These are phyloP conservation scores for Zonitis immaculata DNA, from an alignment of 2,888 invertebrate genomes.

Conservation along the genomic window DNA sequence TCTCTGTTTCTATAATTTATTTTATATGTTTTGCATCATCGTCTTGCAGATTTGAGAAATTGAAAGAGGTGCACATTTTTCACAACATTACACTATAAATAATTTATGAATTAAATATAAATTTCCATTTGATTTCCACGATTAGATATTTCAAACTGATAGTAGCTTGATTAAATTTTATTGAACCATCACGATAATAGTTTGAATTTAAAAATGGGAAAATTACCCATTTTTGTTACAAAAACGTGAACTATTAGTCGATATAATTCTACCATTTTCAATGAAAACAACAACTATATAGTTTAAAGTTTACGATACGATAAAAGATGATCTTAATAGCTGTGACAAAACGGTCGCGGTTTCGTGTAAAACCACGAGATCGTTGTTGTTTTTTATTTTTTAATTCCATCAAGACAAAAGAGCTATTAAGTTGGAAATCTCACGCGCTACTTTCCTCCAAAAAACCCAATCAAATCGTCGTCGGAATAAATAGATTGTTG, in stretches of 20 bases:
- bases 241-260: slow-evolving; percentile 21
- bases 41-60: too few species aligned
- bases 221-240: slow-evolving; percentile 12
- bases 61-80: background rate
- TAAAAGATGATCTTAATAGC: slow-evolving; percentile 14
- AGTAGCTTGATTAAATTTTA: slow-evolving; percentile 16
- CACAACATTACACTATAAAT: background rate
- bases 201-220: background rate
- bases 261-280: background rate
- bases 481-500: too few species aligned
- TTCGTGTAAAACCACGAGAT: slow-evolving; percentile 32
- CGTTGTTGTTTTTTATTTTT: slow-evolving; percentile 24
- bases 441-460: slow-evolving; percentile 23
- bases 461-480: background rate
- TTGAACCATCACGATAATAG: slow-evolving; percentile 12
- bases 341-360: slow-evolving; percentile 11
- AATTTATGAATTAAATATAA: background rate
- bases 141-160: background rate
- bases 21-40: background rate
- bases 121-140: background rate
- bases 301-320: slow-evolving; percentile 2
- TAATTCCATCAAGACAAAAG: slow-evolving; percentile 12
- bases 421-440: slow-evolving; percentile 11
- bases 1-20: background rate
- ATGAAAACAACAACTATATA: slow-evolving; percentile 12